These are phyloP conservation scores for Sinelater perroti DNA, from an alignment of 2,888 invertebrate species.

Conservation along the genomic window DNA sequence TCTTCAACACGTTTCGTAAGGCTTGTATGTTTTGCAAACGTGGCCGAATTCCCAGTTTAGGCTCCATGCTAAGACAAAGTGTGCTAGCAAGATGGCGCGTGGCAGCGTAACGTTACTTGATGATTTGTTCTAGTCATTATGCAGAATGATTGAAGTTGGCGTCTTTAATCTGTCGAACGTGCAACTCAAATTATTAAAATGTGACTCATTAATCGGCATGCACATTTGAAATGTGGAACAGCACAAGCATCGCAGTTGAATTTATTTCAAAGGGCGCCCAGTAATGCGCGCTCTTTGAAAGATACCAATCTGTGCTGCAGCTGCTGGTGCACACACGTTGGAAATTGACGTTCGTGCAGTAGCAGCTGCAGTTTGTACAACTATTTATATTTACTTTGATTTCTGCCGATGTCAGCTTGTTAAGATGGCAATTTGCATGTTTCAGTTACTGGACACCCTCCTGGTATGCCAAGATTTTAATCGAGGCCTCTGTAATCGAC, in stretches of 20 bases:
- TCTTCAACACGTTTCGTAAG: conserved; percentile 54
- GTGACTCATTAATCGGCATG: conserved; percentile 32
- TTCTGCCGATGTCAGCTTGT: not conserved
- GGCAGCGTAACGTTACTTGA: too few relatives aligned
- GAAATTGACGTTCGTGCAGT: not conserved
- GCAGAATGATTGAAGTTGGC: conserved; percentile 40
- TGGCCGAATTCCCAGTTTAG: conserved; percentile 21
- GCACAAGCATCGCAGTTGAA: not conserved
- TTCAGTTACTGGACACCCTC: conserved; percentile 99
- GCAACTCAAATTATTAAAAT: conserved; percentile 20
- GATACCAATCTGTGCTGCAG: not conserved
- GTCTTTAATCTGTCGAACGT: conserved; percentile 18
- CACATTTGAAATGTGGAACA: conserved; percentile 17
- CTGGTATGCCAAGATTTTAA: conserved; percentile 99
- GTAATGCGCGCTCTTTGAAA: not conserved
- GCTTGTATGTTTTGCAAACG: conserved; percentile 25
- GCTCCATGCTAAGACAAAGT: conserved; percentile 33
- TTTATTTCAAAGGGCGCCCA: not conserved
- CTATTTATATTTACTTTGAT: conserved; percentile 2
- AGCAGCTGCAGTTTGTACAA: not conserved
- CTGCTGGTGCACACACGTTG: not conserved
- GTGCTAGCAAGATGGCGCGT: conserved; percentile 30
- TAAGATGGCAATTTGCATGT: conserved; percentile 5
- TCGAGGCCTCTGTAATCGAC: conserved; percentile 95
- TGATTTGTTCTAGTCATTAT: too few relatives aligned